phyloP scores from a whole-genome alignment of 2,113 vertebrate genomes.

The Carollia perspicillata region DNA sequence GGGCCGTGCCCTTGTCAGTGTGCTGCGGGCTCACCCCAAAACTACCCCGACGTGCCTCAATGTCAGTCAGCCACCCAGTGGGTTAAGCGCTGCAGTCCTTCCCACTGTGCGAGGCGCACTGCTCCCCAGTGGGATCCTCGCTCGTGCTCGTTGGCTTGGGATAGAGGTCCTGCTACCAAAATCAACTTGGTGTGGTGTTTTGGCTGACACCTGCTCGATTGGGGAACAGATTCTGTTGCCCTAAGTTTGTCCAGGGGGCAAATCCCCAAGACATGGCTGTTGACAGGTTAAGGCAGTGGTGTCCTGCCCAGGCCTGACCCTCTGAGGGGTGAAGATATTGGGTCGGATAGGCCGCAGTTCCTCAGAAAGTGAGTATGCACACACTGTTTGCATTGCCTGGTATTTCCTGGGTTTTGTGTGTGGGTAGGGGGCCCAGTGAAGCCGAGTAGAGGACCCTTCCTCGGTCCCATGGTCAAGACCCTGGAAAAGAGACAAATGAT shows the following conservation, averaged over 20 bases:
- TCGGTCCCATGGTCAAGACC: not conserved
- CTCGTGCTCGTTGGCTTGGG: not conserved
- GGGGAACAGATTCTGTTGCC: not conserved
- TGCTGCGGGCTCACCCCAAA: too few species aligned
- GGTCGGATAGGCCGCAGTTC: not conserved
- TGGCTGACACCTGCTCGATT: not conserved
- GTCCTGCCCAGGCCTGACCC: not conserved
- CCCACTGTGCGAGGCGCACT: too few species aligned
- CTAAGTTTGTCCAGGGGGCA: not conserved
- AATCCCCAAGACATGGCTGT: not conserved
- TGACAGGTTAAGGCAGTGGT: not conserved
- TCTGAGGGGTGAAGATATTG: not conserved
- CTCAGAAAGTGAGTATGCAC: not conserved
- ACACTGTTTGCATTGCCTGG: not conserved
- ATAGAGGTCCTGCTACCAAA: not conserved
- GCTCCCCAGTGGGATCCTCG: too few species aligned
- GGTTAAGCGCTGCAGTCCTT: not conserved
- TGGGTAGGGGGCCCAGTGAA: not conserved
- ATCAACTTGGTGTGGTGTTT: not conserved
- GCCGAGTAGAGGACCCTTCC: not conserved
- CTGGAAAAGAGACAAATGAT: not conserved
- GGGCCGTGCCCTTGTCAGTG: not conserved
- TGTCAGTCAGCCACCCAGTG: not conserved
- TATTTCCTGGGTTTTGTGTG: not conserved
- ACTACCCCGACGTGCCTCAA: accelerated